Conservation (phyloP, 2,797 vertebrate genomes). For the Cossypha caffra region DNA sequence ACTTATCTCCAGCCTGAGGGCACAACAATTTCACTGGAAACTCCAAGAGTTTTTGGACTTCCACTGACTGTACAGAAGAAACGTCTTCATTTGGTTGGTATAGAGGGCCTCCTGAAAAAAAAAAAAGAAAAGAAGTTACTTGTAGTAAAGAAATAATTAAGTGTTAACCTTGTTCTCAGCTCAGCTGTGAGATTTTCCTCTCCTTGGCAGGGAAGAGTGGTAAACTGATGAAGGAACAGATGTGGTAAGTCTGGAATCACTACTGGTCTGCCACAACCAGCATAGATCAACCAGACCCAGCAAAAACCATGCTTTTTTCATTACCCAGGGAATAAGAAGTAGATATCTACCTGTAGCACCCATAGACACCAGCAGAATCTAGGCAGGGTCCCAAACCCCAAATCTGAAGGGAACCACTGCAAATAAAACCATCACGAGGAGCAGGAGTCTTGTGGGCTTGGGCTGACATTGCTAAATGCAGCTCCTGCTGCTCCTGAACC, state of each 20-base stretch:
- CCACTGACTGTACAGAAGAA: not conserved
- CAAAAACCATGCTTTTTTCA: not conserved
- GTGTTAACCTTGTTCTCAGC: not conserved
- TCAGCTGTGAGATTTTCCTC: not conserved
- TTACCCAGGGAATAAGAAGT: not conserved
- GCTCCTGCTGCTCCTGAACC: not conserved
- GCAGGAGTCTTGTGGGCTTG: not conserved
- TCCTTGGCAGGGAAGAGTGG: not conserved
- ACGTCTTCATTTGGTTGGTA: not conserved
- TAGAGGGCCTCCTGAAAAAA: not conserved
- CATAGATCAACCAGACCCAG: not conserved
- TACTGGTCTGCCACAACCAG: not conserved
- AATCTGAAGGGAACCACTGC: not conserved
- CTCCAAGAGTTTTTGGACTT: not conserved
- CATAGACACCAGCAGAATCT: not conserved
- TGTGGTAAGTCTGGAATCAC: not conserved
- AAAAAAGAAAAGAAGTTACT: too few species aligned
- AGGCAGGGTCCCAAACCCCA: not conserved
- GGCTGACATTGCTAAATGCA: not conserved
- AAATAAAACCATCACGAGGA: rapidly evolving
- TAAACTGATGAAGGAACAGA: not conserved
- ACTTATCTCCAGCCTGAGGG: not conserved
- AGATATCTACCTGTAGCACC: not conserved
- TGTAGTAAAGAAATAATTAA: not conserved
- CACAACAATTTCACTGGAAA: not conserved